Base-by-base conservation (phyloP, 2,797 vertebrate genomes). In the Gephyroberyx darwinii region DNA sequence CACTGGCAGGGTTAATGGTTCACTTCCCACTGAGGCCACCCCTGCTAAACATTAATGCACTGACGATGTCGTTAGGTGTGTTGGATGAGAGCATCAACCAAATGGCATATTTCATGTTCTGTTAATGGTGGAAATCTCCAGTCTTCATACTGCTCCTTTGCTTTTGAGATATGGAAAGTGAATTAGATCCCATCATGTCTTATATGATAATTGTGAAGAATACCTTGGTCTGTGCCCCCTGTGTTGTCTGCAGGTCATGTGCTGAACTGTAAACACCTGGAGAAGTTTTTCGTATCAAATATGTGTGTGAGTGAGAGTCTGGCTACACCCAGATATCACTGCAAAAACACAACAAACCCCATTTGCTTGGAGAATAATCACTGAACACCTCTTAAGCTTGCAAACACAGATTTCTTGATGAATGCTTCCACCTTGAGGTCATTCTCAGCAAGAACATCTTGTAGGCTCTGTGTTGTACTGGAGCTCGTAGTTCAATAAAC, bases 341-440 rank as follows among this genome's bases (percentile, higher is more conserved):
- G 0, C 10, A 2, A n/a, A 30, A 48, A 6, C 2, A 58, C 5
- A 60, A 39, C 31, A 16, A 67, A 8, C 4, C 2, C 2, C 17
- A 5, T 64, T 26, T 68, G n/a, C 47, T n/a, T 50, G 47, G 47
- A 50, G 47, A n/a, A 12, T 8, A 26, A 41, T 59, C 37, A 59
- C 20, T 14, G 45, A 63, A 66, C 19, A 1, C 2, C 8, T 62
- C 12, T 16, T 8, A 14, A 1, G 5, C 77, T 69, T 66, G 31
- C 12, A 50, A 48, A 50, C 41, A 19, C 0, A 3, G 0, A 17
- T 81, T 77, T 79, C 20, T 83, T 83, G 81, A 69, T 47, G 6
- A 80, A 90, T 59, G 75, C 66, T 68, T 57, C 90, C 89, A 81
- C 81, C 91, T 90, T 65, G 75, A 43, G 91, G 86, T 19, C 6